These are phyloP conservation scores for Sardinella longiceps DNA, from an alignment of 2,797 vertebrate species.

Conservation along the genomic window DNA sequence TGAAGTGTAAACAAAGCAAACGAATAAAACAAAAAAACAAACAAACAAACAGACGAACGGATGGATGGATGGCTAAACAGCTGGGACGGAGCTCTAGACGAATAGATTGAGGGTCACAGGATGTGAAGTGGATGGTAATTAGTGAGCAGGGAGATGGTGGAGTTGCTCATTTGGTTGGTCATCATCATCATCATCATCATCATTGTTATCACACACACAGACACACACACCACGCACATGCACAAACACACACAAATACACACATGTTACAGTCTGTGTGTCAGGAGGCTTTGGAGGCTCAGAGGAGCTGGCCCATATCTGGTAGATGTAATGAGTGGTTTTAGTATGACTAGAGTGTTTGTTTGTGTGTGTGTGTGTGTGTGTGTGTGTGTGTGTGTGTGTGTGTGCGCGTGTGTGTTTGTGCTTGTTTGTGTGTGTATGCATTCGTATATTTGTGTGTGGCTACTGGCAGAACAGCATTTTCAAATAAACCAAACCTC, in stretches of 20 bases:
- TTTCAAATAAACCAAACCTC: neutral
- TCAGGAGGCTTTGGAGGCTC: too few relatives aligned
- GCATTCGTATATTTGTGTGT: too few relatives aligned
- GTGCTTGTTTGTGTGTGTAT: too few relatives aligned
- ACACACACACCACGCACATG: too few relatives aligned
- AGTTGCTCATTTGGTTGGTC: neutral
- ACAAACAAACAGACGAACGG: neutral
- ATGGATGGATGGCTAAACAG: neutral
- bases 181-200: neutral
- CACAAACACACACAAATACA: too few relatives aligned
- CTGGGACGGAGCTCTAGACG: neutral
- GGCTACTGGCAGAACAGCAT: too few relatives aligned
- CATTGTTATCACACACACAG: too few relatives aligned
- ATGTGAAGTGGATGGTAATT: slow-evolving; percentile 3
- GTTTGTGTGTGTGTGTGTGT: neutral
- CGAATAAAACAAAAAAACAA: neutral
- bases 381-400: neutral
- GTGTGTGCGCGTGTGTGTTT: too few relatives aligned
- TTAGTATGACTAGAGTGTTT: neutral
- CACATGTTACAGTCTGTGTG: too few relatives aligned
- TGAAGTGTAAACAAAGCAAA: slow-evolving; percentile 3
- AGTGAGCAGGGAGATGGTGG: neutral
- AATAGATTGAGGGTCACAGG: neutral
- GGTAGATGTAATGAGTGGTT: too few relatives aligned
- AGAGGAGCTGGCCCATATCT: too few relatives aligned